Evolutionary conservation across 2,113 vertebrate species (phyloP).

Genomic region (Archocentrus centrarchus): DNA sequence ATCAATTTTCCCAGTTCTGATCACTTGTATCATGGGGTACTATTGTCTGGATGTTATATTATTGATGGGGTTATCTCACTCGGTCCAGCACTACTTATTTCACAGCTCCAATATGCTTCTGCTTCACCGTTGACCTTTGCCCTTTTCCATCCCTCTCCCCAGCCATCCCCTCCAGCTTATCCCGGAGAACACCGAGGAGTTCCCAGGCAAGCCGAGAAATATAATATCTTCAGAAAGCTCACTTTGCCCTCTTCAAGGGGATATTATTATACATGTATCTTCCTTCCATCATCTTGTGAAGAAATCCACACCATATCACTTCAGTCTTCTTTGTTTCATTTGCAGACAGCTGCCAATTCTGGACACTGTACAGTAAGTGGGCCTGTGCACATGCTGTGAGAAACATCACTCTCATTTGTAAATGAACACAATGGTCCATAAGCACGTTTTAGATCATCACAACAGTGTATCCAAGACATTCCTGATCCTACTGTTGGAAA

Average conservation of each 20-base stretch:
- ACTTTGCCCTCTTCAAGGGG: not conserved
- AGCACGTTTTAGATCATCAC: not conserved
- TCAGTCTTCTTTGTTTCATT: not conserved
- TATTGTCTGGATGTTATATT: not conserved
- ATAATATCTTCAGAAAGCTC: too few species aligned
- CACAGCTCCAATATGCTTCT: not conserved
- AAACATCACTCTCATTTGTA: not conserved
- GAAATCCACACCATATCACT: not conserved
- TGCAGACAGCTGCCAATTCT: not conserved
- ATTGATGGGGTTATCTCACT: not conserved
- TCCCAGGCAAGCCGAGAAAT: too few species aligned
- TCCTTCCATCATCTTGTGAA: not conserved
- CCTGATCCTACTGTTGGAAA: not conserved
- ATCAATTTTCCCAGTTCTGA: not conserved
- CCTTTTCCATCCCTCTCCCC: too few species aligned
- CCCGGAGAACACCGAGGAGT: too few species aligned
- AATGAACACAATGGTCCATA: not conserved
- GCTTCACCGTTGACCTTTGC: not conserved
- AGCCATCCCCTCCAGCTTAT: too few species aligned
- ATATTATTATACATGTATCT: not conserved
- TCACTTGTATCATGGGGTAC: not conserved
- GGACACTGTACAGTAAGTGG: not conserved
- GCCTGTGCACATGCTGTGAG: not conserved
- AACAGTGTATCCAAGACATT: constrained; percentile 4
- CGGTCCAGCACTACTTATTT: not conserved